Conservation (phyloP, 2,888 invertebrate genomes). For the Drosophila infuscata region DNA sequence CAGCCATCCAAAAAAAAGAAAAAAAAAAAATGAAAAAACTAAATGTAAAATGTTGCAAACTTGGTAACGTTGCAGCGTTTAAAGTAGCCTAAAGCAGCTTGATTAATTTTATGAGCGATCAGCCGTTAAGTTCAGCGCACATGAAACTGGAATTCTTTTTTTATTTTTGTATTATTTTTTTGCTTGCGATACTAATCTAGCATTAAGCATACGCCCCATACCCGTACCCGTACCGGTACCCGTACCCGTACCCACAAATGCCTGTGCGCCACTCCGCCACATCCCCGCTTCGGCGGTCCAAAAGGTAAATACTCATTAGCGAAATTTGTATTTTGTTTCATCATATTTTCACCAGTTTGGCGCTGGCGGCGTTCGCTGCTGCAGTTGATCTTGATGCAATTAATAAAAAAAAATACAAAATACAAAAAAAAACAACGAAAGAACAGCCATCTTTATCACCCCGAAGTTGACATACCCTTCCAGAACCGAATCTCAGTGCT, state of each 20-base stretch:
- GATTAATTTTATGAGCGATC: constrained; percentile 85
- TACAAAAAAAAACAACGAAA: constrained; percentile 9
- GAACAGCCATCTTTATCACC: neutral
- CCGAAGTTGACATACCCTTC: neutral
- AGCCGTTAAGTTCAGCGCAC: constrained; percentile 84
- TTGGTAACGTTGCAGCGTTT: constrained; percentile 51
- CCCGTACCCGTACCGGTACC: constrained; percentile 46
- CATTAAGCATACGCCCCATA: constrained; percentile 80
- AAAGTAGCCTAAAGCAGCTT: constrained; percentile 83
- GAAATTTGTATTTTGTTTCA: constrained; percentile 51
- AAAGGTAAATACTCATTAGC: constrained; percentile 81
- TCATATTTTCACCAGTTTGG: constrained; percentile 59
- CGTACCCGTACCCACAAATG: constrained; percentile 32
- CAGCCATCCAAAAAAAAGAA: constrained; percentile 46
- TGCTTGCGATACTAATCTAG: constrained; percentile 75
- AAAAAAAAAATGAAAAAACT: constrained; percentile 35
- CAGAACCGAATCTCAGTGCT: neutral
- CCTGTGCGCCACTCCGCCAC: constrained; percentile 22
- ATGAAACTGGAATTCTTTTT: constrained; percentile 46
- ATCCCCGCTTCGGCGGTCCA: constrained; percentile 23
- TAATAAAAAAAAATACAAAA: constrained; percentile 69
- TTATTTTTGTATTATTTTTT: neutral
- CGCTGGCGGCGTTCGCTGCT: constrained; percentile 66
- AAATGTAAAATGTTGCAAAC: constrained; percentile 42
- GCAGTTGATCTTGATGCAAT: constrained; percentile 83